phyloP scores from a whole-genome alignment of 1,140 invertebrate species.

The Anastatus disparis region DNA sequence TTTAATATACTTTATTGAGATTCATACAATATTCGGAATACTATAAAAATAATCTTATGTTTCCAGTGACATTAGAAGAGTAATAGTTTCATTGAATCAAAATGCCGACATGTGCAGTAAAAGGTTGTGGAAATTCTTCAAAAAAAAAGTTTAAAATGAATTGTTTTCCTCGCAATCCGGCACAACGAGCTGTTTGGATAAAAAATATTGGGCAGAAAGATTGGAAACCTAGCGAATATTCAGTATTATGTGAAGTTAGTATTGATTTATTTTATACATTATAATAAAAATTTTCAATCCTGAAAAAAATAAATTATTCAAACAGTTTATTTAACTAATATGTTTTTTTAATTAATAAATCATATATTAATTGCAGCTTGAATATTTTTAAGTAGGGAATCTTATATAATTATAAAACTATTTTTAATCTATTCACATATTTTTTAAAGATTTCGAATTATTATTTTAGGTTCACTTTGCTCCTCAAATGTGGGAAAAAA shows the following conservation, averaged over 20 bases:
- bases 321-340: not conserved
- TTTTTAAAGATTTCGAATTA: not conserved
- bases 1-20: too few relatives aligned
- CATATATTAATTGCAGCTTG: too few relatives aligned
- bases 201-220: not conserved
- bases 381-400: not conserved
- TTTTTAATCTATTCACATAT: not conserved
- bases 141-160: constrained; percentile 15
- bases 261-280: not conserved
- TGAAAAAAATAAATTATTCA: not conserved
- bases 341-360: not conserved
- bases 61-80: not conserved
- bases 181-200: not conserved
- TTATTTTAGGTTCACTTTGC: constrained; percentile 37
- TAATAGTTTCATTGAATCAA: not conserved
- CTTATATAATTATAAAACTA: not conserved
- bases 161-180: constrained; percentile 21
- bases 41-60: too few relatives aligned
- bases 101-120: constrained; percentile 1
- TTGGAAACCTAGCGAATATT: not conserved
- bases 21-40: too few relatives aligned
- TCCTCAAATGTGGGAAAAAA: constrained; percentile 38
- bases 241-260: constrained; percentile 13
- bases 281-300: not conserved
- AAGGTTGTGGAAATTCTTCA: constrained; percentile 8